Evolutionary conservation across 1,140 invertebrate species (phyloP), one percentile per base, ranked within the genome.

Genomic region (Batillaria attramentaria): DNA sequence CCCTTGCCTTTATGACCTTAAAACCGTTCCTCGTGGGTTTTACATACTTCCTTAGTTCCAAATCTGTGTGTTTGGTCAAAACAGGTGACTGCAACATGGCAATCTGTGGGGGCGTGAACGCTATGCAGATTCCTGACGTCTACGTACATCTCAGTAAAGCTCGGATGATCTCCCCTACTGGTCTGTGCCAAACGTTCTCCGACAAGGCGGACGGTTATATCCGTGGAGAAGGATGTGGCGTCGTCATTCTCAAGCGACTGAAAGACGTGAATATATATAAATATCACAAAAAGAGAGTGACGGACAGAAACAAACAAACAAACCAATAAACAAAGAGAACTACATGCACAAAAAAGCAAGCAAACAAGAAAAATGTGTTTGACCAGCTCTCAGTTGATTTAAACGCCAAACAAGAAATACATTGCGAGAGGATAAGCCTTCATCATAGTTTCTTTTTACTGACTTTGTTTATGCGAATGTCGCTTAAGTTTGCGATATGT

Each of bases 161-260:
- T 8, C 46, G 79, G 24, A 84, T 86, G 84, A 42, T 83, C 24
- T 87, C 86, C 18, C 78, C 84, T 18, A 81, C 57, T 54, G 85
- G 85, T 3, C 81, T 84, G 54, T 85, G 84, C 74, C 78, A 84
- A n/a, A 54, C 86, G 0, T 88, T 87, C 76, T 77, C 82, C 37
- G 82, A 81, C 37, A 79, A 82, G 37, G 86, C 86, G 0, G 82
- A 86, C 57, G 86, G 86, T 41, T 88, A 88, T 72, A 83, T 79
- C 1, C 50, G 85, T 66, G 85, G 85, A 28, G 87, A 88, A 76
- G 87, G 87, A 5, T 84, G 85, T 69, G 87, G 87, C 24, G 80
- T 88, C 62, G 78, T 88, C n/a, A 77, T 88, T 33, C 43, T 88
- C 2, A 87, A 87, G 79, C 74, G 73, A 3, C 50, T 84, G 20